These are phyloP conservation scores for Alces alces DNA, from an alignment of 2,113 vertebrate species.

Conservation along the genomic window DNA sequence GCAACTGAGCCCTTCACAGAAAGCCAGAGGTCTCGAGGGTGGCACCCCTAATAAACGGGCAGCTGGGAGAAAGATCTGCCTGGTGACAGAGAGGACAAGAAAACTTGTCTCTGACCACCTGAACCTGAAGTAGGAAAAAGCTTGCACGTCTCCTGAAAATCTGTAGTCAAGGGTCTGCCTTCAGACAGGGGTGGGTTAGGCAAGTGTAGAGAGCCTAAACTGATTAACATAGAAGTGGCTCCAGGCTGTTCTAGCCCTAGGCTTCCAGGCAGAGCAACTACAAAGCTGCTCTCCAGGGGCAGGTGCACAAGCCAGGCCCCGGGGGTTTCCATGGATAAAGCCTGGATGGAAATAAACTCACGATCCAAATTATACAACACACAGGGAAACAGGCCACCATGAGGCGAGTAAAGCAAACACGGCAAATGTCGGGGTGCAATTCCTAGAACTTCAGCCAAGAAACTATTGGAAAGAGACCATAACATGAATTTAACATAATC, in stretches of 20 bases:
- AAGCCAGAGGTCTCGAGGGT: neutral
- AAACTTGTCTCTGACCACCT: neutral
- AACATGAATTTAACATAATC: neutral
- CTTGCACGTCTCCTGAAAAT: rapidly evolving
- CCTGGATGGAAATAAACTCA: neutral
- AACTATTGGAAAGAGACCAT: neutral
- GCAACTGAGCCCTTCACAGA: neutral
- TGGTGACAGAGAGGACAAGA: neutral
- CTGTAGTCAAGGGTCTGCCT: neutral
- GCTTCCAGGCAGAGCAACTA: neutral
- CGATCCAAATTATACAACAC: neutral
- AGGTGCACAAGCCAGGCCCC: neutral
- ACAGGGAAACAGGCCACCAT: neutral
- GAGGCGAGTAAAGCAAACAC: neutral
- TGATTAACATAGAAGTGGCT: rapidly evolving
- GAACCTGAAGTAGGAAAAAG: neutral
- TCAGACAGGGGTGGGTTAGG: neutral
- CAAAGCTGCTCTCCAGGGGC: neutral
- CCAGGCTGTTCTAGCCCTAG: neutral
- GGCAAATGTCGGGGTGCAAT: neutral
- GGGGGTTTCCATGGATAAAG: neutral
- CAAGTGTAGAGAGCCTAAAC: neutral
- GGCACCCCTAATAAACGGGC: neutral
- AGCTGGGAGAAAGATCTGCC: neutral
- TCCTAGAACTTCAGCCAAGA: neutral